phyloP scores from a whole-genome alignment of 2,113 vertebrate genomes.

The Salvelinus namaycush region DNA sequence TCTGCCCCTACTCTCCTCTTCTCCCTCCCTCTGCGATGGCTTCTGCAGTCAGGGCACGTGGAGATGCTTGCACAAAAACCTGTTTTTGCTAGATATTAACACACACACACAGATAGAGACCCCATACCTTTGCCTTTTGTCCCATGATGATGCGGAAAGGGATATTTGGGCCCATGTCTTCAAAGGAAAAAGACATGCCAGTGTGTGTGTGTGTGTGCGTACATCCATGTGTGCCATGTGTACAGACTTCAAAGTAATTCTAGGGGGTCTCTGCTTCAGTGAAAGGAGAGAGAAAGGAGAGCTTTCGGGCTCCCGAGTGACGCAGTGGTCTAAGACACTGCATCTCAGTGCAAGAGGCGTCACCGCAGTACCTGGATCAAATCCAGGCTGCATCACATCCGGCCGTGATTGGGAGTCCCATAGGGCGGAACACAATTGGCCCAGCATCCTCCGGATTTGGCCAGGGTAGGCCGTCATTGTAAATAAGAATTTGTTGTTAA shows the following conservation, averaged over 20 bases:
- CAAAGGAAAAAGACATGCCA: neutral
- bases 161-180: neutral
- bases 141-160: slow-evolving; percentile 4
- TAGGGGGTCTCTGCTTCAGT: neutral
- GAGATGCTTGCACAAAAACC: neutral
- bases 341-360: too few species aligned
- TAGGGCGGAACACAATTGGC: too few species aligned
- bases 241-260: neutral
- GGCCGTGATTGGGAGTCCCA: too few species aligned
- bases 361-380: too few species aligned
- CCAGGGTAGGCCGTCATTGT: too few species aligned
- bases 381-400: too few species aligned
- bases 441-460: too few species aligned
- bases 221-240: neutral
- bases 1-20: neutral
- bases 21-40: slow-evolving; percentile 2
- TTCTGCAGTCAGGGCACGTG: slow-evolving; percentile 11
- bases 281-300: too few species aligned
- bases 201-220: slow-evolving; percentile 3
- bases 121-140: neutral
- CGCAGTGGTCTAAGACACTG: too few species aligned
- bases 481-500: too few species aligned
- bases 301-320: neutral
- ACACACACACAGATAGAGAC: slow-evolving; percentile 6
- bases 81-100: slow-evolving; percentile 12